Percentiles rank a stretch among this genome's conserved stretches.
phyloP scores from a whole-genome alignment of 2,113 vertebrate species.

The Otus sunia region DNA sequence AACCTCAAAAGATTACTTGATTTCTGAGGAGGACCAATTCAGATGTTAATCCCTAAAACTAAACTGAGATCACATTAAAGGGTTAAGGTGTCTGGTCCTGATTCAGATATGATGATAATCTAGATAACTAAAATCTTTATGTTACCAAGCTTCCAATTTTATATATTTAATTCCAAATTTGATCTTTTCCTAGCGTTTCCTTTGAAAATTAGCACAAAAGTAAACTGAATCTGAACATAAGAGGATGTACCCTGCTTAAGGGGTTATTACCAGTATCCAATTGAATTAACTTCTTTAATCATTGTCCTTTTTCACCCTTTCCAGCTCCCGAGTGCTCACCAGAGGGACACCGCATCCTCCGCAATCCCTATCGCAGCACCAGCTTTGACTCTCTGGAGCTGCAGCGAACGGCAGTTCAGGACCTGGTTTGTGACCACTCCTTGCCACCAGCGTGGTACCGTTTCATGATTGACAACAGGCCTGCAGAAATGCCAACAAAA shows the following conservation, averaged over 20 bases:
- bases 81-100: neutral
- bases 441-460: constrained; percentile 83
- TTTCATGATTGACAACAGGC: constrained; percentile 82
- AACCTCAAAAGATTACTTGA: neutral
- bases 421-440: constrained; percentile 87
- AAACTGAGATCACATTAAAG: neutral
- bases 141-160: neutral
- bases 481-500: constrained; percentile 86
- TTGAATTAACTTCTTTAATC: neutral
- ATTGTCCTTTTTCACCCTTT: neutral
- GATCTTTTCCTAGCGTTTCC: neutral
- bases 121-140: neutral
- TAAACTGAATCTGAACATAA: fast-evolving
- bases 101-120: neutral
- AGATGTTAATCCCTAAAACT: neutral
- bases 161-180: neutral
- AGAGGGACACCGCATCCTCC: constrained; percentile 79
- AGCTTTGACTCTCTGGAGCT: constrained; percentile 80
- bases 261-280: fast-evolving
- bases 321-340: constrained; percentile 81
- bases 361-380: constrained; percentile 78
- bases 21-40: neutral
- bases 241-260: fast-evolving
- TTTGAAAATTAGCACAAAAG: neutral
- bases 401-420: constrained; percentile 73